These are phyloP conservation scores for Aspidiotus destructor DNA, from an alignment of 2,888 invertebrate genomes.

Conservation along the genomic window DNA sequence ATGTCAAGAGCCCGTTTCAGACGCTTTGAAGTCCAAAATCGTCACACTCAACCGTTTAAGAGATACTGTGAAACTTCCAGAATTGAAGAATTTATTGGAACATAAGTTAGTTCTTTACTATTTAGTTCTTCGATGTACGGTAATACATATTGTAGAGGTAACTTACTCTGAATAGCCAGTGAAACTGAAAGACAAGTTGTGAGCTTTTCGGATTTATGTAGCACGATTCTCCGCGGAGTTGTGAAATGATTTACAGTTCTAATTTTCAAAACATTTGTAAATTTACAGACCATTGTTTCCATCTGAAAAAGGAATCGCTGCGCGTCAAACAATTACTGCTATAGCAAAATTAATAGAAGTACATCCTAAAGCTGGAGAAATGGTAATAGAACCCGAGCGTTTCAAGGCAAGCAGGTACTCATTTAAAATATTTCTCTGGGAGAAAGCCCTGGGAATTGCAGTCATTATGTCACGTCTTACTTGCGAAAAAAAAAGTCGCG, in stretches of 20 bases:
- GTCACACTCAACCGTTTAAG: not conserved
- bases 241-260: too few species aligned
- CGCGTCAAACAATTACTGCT: conserved; percentile 14
- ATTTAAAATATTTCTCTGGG: not conserved
- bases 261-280: too few species aligned
- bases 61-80: not conserved
- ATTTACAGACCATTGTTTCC: conserved; percentile 9
- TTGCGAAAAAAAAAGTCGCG: not conserved
- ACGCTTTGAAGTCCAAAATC: not conserved
- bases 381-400: not conserved
- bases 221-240: too few species aligned
- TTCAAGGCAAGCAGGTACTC: not conserved
- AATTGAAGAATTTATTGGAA: not conserved
- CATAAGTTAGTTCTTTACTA: not conserved
- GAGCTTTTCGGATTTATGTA: too few species aligned
- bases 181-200: too few species aligned
- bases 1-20: not conserved
- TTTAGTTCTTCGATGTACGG: not conserved
- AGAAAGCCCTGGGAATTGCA: not conserved
- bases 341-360: conserved; percentile 19
- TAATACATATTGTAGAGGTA: not conserved
- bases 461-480: not conserved
- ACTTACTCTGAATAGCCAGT: too few species aligned
- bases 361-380: not conserved
- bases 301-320: conserved; percentile 9